Conservation (phyloP, 2,888 invertebrate genomes). For the Lobophora halterata region DNA sequence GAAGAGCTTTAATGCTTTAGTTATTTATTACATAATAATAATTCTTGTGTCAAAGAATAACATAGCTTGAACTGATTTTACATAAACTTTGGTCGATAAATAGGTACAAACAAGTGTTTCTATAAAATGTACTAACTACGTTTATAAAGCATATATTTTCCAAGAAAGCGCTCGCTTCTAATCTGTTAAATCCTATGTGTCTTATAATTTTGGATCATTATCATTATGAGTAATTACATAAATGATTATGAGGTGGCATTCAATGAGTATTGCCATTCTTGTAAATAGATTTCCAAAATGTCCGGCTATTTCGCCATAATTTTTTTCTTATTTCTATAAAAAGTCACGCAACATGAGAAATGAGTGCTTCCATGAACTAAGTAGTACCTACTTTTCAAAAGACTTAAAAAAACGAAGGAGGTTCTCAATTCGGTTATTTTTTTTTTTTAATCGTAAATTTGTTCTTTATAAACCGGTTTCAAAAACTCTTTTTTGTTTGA, state of each 20-base stretch:
- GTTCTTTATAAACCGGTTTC: too few species aligned
- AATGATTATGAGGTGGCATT: slow-evolving; percentile 58
- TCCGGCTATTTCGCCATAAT: slow-evolving; percentile 13
- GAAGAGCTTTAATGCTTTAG: too few species aligned
- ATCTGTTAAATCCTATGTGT: slow-evolving; percentile 2
- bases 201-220: slow-evolving; percentile 4
- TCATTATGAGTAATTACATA: slow-evolving; percentile 23
- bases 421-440: too few species aligned
- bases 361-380: slow-evolving; percentile 14
- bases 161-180: slow-evolving; percentile 7
- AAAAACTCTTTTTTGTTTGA: too few species aligned
- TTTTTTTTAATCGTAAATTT: too few species aligned
- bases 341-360: slow-evolving; percentile 13
- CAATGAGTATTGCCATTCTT: slow-evolving; percentile 71
- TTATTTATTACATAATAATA: too few species aligned
- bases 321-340: slow-evolving; percentile 9
- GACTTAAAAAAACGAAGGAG: too few species aligned
- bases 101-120: too few species aligned
- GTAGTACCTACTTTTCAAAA: too few species aligned
- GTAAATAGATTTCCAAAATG: slow-evolving; percentile 17
- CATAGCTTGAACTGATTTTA: too few species aligned
- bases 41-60: too few species aligned
- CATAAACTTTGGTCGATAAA: too few species aligned
- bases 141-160: not conserved
- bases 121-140: not conserved